Evolutionary conservation across 2,113 vertebrate species (phyloP).

Genomic region (Prinia subflava): DNA sequence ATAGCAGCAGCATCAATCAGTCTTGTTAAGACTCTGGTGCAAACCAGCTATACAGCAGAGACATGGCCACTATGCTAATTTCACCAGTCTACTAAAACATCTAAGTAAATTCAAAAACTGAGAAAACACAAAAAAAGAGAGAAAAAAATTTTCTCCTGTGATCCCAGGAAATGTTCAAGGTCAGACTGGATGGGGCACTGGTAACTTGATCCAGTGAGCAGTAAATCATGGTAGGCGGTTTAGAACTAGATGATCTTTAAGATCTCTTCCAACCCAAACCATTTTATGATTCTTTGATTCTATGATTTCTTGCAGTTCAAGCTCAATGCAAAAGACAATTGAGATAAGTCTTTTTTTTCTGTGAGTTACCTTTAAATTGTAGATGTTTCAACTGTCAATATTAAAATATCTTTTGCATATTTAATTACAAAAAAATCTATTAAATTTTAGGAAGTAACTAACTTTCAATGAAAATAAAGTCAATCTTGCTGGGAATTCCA

Average conservation of each 20-base stretch:
- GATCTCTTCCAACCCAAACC: too few relatives aligned
- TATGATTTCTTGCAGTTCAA: background rate
- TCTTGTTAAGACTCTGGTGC: background rate
- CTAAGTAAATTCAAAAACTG: background rate
- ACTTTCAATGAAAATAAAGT: background rate
- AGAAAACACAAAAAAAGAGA: background rate
- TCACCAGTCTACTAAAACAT: background rate
- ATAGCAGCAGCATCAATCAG: background rate
- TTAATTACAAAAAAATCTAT: background rate
- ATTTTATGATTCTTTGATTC: background rate
- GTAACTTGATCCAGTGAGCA: background rate
- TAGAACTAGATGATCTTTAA: background rate
- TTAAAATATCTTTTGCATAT: background rate
- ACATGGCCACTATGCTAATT: background rate
- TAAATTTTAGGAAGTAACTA: background rate
- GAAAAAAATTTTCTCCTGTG: background rate
- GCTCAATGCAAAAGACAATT: background rate
- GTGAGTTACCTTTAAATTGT: background rate
- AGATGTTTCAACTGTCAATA: background rate
- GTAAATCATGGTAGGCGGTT: rapidly evolving
- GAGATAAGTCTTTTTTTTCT: background rate
- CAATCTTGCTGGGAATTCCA: background rate
- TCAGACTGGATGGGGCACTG: background rate
- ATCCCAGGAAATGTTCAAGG: background rate
- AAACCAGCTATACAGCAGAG: background rate